phyloP scores from a whole-genome alignment of 1,140 invertebrate species.

The Centruroides sculpturatus region DNA sequence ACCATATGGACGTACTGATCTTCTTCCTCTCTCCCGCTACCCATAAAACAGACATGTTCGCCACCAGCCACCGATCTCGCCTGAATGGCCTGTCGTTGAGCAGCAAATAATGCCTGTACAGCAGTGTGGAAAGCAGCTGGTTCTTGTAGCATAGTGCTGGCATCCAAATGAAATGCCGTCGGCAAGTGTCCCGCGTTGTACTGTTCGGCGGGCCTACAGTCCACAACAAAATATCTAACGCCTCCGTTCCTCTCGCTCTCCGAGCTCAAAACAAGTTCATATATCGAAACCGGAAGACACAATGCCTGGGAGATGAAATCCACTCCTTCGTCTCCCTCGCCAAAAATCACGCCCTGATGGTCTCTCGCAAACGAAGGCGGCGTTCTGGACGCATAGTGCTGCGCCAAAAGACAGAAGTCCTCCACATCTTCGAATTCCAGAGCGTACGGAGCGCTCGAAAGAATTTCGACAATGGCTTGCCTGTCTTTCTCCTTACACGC shows the following conservation, averaged over 20 bases:
- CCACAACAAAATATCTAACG: conserved; percentile 83
- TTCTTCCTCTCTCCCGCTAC: conserved; percentile 86
- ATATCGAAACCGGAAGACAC: conserved; percentile 77
- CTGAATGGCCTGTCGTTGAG: conserved; percentile 75
- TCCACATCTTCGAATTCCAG: conserved; percentile 86
- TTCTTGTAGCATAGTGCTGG: conserved; percentile 92
- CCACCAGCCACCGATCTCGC: conserved; percentile 78
- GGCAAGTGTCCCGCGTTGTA: conserved; percentile 93
- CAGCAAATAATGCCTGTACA: conserved; percentile 78
- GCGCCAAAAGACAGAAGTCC: conserved; percentile 89
- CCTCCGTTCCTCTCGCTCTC: conserved; percentile 5
- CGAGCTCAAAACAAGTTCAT: conserved; percentile 31
- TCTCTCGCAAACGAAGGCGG: conserved; percentile 75
- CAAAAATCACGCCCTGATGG: neutral
- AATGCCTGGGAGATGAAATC: conserved; percentile 31
- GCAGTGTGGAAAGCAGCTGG: conserved; percentile 86
- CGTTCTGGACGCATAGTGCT: conserved; percentile 84
- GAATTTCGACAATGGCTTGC: conserved; percentile 32
- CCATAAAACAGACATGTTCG: conserved; percentile 93
- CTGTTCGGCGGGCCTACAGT: conserved; percentile 89
- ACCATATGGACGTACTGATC: conserved; percentile 98
- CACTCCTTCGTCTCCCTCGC: neutral
- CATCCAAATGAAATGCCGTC: conserved; percentile 95
- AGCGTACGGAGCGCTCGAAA: conserved; percentile 62
- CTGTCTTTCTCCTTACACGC: neutral